Evolutionary conservation across 2,888 invertebrate genomes (phyloP).

Genomic region (Spodoptera exigua): DNA sequence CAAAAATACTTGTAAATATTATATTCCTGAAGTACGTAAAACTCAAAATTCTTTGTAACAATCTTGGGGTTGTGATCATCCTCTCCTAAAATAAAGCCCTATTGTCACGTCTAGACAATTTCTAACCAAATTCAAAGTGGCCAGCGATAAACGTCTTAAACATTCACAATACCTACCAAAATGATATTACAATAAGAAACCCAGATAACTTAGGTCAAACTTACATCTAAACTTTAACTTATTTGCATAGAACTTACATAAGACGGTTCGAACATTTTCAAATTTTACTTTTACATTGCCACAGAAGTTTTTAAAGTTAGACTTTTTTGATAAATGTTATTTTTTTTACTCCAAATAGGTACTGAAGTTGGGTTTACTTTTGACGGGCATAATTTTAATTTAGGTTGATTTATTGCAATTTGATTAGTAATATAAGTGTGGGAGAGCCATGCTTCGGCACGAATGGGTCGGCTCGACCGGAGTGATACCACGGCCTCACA

Average conservation of each 20-base stretch:
- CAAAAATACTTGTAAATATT: too few species aligned
- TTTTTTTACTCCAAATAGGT: conserved; percentile 19
- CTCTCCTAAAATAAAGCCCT: neutral
- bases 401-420: neutral
- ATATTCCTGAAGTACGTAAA: too few species aligned
- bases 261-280: conserved; percentile 8
- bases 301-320: conserved; percentile 26
- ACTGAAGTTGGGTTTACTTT: too few species aligned
- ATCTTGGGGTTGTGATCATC: too few species aligned
- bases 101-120: conserved; percentile 6
- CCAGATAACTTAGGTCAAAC: conserved; percentile 10
- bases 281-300: conserved; percentile 6
- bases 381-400: too few species aligned
- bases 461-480: too few species aligned
- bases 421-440: conserved; percentile 19
- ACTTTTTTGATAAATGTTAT: conserved; percentile 22
- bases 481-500: too few species aligned
- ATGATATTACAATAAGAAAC: conserved; percentile 35
- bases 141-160: conserved; percentile 17
- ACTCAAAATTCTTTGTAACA: too few species aligned
- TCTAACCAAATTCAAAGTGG: conserved; percentile 16
- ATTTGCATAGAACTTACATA: conserved; percentile 38
- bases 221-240: conserved; percentile 14
- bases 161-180: conserved; percentile 33
- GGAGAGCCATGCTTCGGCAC: too few species aligned